Conservation (phyloP, 2,797 vertebrate genomes). For the Bradypodion pumilum region DNA sequence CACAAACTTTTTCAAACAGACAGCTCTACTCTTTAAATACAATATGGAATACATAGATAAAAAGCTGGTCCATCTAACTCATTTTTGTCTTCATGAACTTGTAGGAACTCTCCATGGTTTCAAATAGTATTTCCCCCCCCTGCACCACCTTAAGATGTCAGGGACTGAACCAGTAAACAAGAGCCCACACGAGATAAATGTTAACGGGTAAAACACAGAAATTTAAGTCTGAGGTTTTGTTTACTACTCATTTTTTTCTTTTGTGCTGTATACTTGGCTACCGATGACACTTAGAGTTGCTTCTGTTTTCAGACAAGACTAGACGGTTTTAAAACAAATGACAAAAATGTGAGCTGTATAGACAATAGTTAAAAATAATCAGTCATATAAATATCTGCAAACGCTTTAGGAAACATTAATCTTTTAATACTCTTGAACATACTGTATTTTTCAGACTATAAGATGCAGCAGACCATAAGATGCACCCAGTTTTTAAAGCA, state of each 20-base stretch:
- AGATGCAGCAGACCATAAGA: too few species aligned
- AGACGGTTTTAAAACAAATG: not conserved
- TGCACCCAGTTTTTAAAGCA: too few species aligned
- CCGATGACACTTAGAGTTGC: not conserved
- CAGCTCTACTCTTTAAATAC: not conserved
- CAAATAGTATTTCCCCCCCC: not conserved
- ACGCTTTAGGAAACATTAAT: not conserved
- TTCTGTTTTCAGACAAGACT: not conserved
- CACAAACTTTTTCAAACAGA: not conserved
- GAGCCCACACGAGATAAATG: too few species aligned
- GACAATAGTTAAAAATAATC: not conserved
- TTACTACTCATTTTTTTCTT: not conserved
- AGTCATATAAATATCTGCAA: slow-evolving; percentile 8
- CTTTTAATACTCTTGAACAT: slow-evolving; percentile 4
- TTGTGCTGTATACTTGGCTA: not conserved
- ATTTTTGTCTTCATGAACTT: too few species aligned
- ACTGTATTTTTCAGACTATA: too few species aligned
- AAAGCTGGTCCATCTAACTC: not conserved
- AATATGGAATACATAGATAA: not conserved
- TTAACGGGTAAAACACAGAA: not conserved
- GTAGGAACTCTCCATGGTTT: not conserved
- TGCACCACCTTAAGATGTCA: not conserved
- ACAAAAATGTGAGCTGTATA: not conserved
- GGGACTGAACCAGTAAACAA: not conserved
- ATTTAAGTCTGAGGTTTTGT: not conserved